Conservation (phyloP, 1,140 invertebrate species). For the Drosophila gunungcola region DNA sequence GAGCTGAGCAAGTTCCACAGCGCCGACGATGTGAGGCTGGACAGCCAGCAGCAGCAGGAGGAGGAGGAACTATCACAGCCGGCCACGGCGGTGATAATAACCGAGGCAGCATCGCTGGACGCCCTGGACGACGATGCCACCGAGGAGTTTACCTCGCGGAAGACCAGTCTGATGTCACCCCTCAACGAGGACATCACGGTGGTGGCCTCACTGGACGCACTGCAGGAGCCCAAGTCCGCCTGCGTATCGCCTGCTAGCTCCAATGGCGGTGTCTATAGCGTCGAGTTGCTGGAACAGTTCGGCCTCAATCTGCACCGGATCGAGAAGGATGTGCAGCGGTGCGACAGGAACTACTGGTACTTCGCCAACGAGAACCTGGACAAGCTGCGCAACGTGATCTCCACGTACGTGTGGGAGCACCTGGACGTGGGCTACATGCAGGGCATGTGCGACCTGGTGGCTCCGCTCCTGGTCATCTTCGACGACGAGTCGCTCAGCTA, state of each 20-base stretch:
- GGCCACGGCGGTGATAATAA: slow-evolving; percentile 87
- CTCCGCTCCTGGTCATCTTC: slow-evolving; percentile 95
- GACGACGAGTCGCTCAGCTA: slow-evolving; percentile 97
- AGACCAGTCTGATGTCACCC: slow-evolving; percentile 80
- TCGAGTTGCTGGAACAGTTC: slow-evolving; percentile 94
- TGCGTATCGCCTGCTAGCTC: slow-evolving; percentile 93
- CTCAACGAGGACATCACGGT: slow-evolving; percentile 81
- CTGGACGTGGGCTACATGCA: slow-evolving; percentile 95
- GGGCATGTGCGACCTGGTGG: slow-evolving; percentile 98
- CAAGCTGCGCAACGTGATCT: slow-evolving; percentile 97
- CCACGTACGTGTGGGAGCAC: slow-evolving; percentile 98
- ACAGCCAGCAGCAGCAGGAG: slow-evolving; percentile 18
- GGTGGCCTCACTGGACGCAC: slow-evolving; percentile 80
- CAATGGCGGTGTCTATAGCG: slow-evolving; percentile 94
- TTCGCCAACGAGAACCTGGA: slow-evolving; percentile 95
- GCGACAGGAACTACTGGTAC: slow-evolving; percentile 97
- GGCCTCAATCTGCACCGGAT: slow-evolving; percentile 96
- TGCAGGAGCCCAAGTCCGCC: slow-evolving; percentile 86
- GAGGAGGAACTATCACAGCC: slow-evolving; percentile 53
- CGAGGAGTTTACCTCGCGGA: slow-evolving; percentile 77
- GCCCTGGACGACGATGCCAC: slow-evolving; percentile 79
- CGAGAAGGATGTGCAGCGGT: slow-evolving; percentile 98
- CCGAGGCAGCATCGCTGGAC: slow-evolving; percentile 86
- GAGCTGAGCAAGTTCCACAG: slow-evolving; percentile 73
- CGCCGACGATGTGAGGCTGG: slow-evolving; percentile 64